A percentile compares a stretch with the other conserved stretches of the same genome.
Evolutionary conservation across 2,888 invertebrate species (phyloP).

Genomic region (Brenthis hecate): DNA sequence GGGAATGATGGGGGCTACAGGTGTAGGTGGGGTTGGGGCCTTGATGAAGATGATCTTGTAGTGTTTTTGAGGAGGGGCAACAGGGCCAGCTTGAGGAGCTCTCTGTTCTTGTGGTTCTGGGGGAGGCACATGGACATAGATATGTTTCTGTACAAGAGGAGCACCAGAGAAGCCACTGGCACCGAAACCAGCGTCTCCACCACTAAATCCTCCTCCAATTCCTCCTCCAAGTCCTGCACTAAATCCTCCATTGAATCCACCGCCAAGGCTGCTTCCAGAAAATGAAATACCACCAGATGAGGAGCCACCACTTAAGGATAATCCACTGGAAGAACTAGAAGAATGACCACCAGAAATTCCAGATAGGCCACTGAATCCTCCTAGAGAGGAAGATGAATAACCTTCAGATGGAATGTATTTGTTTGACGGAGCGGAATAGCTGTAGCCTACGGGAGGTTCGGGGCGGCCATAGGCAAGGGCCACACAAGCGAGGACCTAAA

Average conservation of each 20-base stretch:
- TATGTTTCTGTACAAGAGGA: slow-evolving; percentile 91
- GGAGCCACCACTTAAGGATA: slow-evolving; percentile 31
- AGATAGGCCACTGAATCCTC: slow-evolving; percentile 51
- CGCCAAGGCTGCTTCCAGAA: slow-evolving; percentile 43
- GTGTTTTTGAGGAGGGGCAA: slow-evolving; percentile 91
- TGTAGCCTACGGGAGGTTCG: slow-evolving; percentile 78
- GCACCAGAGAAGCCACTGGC: slow-evolving; percentile 77
- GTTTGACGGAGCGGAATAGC: slow-evolving; percentile 70
- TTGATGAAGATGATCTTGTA: slow-evolving; percentile 97
- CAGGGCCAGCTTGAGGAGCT: slow-evolving; percentile 84
- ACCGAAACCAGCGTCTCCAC: slow-evolving; percentile 53
- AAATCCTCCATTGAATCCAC: slow-evolving; percentile 50
- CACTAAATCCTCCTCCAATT: slow-evolving; percentile 48
- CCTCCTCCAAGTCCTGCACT: slow-evolving; percentile 48
- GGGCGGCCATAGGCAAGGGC: slow-evolving; percentile 75
- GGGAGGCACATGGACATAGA: slow-evolving; percentile 94
- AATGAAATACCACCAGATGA: slow-evolving; percentile 36
- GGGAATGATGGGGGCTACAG: slow-evolving; percentile 91
- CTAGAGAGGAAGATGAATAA: slow-evolving; percentile 39
- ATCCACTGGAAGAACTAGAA: slow-evolving; percentile 46
- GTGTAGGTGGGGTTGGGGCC: slow-evolving; percentile 92
- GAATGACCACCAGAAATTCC: slow-evolving; percentile 59
- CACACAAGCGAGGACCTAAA: slow-evolving; percentile 77
- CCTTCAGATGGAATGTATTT: slow-evolving; percentile 54
- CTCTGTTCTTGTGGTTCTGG: slow-evolving; percentile 90